A percentile compares a stretch with the other conserved stretches of the same genome.
Evolutionary conservation across 1,140 invertebrate species (phyloP).

Genomic region (Macrotrachela quadricornifera): DNA sequence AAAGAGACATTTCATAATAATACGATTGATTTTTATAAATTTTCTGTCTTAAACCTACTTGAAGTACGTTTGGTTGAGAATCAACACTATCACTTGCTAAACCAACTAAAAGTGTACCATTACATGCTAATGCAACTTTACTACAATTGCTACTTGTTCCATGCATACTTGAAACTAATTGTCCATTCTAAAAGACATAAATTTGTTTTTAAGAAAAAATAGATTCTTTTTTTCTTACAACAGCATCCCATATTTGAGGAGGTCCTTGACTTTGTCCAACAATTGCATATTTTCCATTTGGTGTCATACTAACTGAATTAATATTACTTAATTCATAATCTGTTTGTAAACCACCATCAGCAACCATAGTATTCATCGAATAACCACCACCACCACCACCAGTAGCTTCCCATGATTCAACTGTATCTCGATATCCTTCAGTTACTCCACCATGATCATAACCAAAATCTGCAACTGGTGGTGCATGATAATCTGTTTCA

Average conservation of each 20-base stretch:
- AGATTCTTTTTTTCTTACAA: not conserved
- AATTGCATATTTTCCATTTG: constrained; percentile 8
- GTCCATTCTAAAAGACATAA: not conserved
- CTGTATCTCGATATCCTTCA: too few relatives aligned
- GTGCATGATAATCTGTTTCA: not conserved
- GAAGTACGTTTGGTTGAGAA: not conserved
- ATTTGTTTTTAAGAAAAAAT: too few relatives aligned
- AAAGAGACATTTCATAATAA: not conserved
- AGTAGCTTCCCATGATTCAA: not conserved
- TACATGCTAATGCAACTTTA: constrained; percentile 4
- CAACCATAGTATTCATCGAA: not conserved
- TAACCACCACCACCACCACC: too few relatives aligned
- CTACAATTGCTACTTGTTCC: not conserved
- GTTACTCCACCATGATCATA: not conserved
- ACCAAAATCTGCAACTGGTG: not conserved
- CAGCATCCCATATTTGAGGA: constrained; percentile 9
- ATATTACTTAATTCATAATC: constrained; percentile 8
- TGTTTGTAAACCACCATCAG: not conserved
- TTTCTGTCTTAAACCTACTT: too few relatives aligned
- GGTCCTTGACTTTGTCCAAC: constrained; percentile 2
- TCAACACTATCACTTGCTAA: constrained; percentile 1
- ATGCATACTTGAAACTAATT: not conserved
- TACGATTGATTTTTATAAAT: too few relatives aligned
- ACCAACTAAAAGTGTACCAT: constrained; percentile 5
- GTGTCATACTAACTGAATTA: constrained; percentile 2